Percentiles rank a stretch among this genome's conserved stretches.
phyloP scores from a whole-genome alignment of 2,113 vertebrate species.

The Leptocoma aspasia region DNA sequence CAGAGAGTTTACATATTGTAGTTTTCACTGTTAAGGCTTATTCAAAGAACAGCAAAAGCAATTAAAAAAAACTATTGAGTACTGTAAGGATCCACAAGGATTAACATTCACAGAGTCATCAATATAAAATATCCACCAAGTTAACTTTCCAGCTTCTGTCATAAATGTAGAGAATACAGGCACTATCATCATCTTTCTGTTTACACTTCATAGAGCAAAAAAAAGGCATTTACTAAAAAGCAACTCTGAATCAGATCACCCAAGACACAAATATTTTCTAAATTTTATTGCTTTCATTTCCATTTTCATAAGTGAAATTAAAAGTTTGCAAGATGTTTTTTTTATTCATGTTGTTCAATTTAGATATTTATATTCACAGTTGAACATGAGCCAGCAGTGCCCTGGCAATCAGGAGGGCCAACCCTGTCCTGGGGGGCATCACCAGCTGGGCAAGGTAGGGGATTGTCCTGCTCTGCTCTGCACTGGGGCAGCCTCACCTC shows the following conservation, averaged over 20 bases:
- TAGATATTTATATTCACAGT: not conserved
- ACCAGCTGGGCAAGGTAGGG: accelerated
- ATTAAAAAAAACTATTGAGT: not conserved
- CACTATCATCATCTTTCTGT: not conserved
- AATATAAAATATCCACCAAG: not conserved
- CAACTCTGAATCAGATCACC: not conserved
- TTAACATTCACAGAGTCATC: not conserved
- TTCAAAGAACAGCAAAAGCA: not conserved
- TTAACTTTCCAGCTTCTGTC: not conserved
- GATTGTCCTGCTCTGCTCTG: not conserved
- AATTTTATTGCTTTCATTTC: not conserved
- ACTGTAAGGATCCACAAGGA: not conserved
- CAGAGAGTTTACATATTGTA: not conserved
- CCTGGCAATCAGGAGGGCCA: not conserved
- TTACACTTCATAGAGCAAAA: not conserved
- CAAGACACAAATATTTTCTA: not conserved
- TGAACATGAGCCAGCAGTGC: not conserved
- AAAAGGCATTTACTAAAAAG: not conserved
- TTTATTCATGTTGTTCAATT: not conserved
- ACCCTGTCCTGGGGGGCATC: accelerated
- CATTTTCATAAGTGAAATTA: not conserved
- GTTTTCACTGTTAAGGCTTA: not conserved
- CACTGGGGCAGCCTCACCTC: not conserved
- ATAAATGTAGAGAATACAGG: not conserved
- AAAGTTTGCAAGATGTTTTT: not conserved